Evolutionary conservation across 2,888 invertebrate species (phyloP), one percentile per base, ranked within the genome.

Genomic region (Rugalucina vietnamica): DNA sequence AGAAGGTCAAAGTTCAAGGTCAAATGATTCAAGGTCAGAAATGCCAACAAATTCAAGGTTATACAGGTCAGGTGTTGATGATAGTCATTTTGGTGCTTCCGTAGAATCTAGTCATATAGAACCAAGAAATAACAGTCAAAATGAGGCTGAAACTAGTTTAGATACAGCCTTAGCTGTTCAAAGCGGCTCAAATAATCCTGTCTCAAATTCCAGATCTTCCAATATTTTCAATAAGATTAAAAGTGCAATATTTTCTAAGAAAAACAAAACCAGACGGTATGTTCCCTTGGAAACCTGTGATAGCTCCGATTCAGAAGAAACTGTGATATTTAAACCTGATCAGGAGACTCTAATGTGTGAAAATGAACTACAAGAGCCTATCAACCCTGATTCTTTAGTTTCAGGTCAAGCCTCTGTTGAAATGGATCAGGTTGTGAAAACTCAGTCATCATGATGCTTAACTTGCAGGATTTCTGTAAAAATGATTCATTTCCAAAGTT

Each of bases 1-100:
- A n/a, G 37, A 36, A 71, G 49, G 72, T 72, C 39, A 43, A n/a
- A 43, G 39, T n/a, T 72, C 72, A 72, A 72, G 72, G 72, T 72
- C 72, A 72, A 24, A 72, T n/a, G 21, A n/a, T 8, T 60, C 60
- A 60, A 60, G 60, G n/a, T 14, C 43, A n/a, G 75, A 54, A 8
- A 60, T 8, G n/a, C 4, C 43, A n/a, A 50, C 27, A 8, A 54
- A 29, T 34, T 49, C 34, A 37, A 65, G 69, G 76, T 34, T 14
- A 24, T 39, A 43, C 65, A 65, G 32, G 69, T 50, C 32, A 65
- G 21, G 65, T 65, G 24, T 34, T 65, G 65, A 65, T 27, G 65
- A 65, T 34, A 24, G 65, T 34, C 54, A 54, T 54, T 65, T 34
- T 65, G 65, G 32, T 65, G 54, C 54, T 54, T 54, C 54, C 54